These are phyloP conservation scores for Cynoglossus semilaevis DNA, from an alignment of 2,113 vertebrate genomes.

Conservation along the genomic window DNA sequence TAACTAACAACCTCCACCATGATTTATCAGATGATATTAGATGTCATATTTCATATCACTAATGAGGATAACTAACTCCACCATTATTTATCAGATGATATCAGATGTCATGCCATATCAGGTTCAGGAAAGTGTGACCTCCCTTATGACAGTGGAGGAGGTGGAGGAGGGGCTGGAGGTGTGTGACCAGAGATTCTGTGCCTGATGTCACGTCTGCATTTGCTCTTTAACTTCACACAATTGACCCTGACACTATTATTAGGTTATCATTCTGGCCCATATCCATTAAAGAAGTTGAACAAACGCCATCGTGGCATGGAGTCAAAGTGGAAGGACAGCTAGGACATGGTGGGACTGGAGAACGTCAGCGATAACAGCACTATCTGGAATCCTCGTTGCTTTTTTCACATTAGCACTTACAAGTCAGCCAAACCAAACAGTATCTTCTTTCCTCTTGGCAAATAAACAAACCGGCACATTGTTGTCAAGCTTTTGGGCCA, in stretches of 20 bases:
- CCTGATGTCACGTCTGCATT: constrained; percentile 60
- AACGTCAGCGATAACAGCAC: constrained; percentile 21
- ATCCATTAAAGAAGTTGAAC: constrained; percentile 26
- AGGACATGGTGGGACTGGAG: constrained; percentile 1
- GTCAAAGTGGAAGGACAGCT: constrained; percentile 20
- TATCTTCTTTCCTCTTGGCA: neutral
- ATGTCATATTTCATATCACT: too few relatives aligned
- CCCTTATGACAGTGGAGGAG: neutral
- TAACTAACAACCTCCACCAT: too few relatives aligned
- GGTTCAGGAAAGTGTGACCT: neutral
- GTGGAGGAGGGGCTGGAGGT: neutral
- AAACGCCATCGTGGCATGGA: constrained; percentile 30
- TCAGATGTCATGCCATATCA: too few relatives aligned
- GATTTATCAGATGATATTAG: too few relatives aligned
- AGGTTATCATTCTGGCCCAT: constrained; percentile 41
- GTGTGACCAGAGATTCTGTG: constrained; percentile 19
- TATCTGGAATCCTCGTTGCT: neutral
- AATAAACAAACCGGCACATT: neutral
- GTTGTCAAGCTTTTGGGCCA: neutral
- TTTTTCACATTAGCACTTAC: neutral
- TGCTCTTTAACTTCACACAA: neutral
- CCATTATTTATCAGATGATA: too few relatives aligned
- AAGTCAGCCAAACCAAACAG: neutral
- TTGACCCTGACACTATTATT: constrained; percentile 43
- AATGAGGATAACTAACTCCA: too few relatives aligned